Evolutionary conservation across 1,140 invertebrate genomes (phyloP), one percentile per base, ranked within the genome.

Genomic region (Lucilia cuprina): DNA sequence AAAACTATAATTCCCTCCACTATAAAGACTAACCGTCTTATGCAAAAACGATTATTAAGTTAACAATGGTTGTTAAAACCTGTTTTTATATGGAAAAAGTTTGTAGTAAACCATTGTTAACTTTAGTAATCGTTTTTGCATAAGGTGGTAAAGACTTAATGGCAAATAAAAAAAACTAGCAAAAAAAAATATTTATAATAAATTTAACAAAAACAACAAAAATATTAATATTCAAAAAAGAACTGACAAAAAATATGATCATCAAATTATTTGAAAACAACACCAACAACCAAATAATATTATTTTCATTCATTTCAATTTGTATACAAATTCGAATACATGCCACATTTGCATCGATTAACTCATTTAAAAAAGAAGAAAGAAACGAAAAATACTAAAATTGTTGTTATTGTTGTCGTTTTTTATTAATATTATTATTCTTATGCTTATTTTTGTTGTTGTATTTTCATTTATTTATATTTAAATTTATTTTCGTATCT

Each of bases 321-420:
- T 14, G 50, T 55, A 55, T 55, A 14, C 50, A 55, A 55, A 55
- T 55, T 17, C 50, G 12, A 55, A 55, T 55, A 55, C 50, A 75
- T 75, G 74, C 30, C 74, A 78, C 77, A 80, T 80, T 80, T 80
- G 77, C 41, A 80, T 49, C 47, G 77, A 80, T 80, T 80, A 80
- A 80, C 75, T 78, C 75, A 78, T 78, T 78, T 47, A 78, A 80
- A 41, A 74, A 30, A n/a, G n/a, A n/a, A n/a, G n/a, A n/a, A n/a
- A n/a, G n/a, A n/a, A n/a, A n/a, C n/a, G n/a, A n/a, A 12, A 25
- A 34, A 30, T 30, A 30, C 25, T 30, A 3, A 30, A 49, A 49
- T 80, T 80, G 13, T 80, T 77, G 41, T 41, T 41, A 41, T 41
- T 41, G 10, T 41, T 2, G 41, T 41, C n/a, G 70, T 34, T 77